A percentile compares a stretch with the other conserved stretches of the same genome.
These are phyloP conservation scores for Puma concolor DNA, from an alignment of 2,113 vertebrate genomes.

Conservation along the genomic window DNA sequence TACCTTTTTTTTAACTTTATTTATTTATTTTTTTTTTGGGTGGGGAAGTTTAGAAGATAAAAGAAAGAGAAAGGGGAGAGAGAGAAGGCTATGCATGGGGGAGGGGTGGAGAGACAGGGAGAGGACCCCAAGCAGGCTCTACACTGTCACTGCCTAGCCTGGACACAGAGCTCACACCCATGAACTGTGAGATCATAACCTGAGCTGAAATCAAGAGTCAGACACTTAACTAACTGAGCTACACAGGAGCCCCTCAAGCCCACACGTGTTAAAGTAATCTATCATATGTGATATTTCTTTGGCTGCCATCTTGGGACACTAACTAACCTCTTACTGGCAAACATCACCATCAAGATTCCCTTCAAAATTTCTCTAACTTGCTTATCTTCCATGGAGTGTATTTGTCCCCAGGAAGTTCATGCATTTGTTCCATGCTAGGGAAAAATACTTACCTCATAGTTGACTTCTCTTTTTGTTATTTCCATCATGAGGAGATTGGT, in stretches of 20 bases:
- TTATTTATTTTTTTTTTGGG: too few relatives aligned
- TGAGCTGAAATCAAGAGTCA: too few relatives aligned
- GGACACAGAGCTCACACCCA: too few relatives aligned
- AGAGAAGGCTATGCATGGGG: too few relatives aligned
- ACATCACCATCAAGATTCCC: background rate
- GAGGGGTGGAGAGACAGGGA: too few relatives aligned
- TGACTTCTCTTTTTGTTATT: background rate
- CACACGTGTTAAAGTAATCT: background rate
- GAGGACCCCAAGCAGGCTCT: too few relatives aligned
- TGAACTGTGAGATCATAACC: too few relatives aligned
- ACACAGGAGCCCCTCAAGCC: background rate
- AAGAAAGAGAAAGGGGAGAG: too few relatives aligned
- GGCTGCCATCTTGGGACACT: background rate
- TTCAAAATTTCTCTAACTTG: background rate
- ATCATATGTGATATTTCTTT: background rate
- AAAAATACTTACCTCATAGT: background rate
- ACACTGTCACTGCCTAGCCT: too few relatives aligned
- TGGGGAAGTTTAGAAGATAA: too few relatives aligned
- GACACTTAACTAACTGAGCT: too few relatives aligned
- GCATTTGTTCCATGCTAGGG: background rate
- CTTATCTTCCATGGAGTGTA: background rate
- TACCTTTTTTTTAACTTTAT: background rate
- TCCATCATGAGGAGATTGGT: background rate
- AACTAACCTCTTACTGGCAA: background rate
- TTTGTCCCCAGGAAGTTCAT: background rate